Base-by-base conservation (phyloP, 2,888 invertebrate genomes). In the Diadegma fenestrale region DNA sequence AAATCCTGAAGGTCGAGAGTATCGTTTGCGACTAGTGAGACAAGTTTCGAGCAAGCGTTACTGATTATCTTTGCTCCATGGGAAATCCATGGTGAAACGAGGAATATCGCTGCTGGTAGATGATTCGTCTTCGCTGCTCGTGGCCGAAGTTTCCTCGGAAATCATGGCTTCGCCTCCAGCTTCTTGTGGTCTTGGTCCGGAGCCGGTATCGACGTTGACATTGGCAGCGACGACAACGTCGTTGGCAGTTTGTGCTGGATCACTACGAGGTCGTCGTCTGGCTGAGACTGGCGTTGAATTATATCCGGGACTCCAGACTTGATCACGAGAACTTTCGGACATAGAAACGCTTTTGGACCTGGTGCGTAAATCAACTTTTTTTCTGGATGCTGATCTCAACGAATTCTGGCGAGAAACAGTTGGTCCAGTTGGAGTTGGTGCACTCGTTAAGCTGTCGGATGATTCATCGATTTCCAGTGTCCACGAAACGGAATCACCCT, bases 401-500 rank as follows among this genome's bases (percentile, higher is more conserved):
- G 94, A 93, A 86, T 90, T 91, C 72, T 93, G 92, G 19, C 93
- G 87, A 4, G 93, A 91, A 0, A 92, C 91, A 1, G 89, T 43
- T 33, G 64, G 3, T 72, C 82, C 58, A 72, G 88, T 88, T 64
- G 88, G 83, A 30, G 90, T 82, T 26, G 88, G 84, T n/a, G 84
- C 75, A 12, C 82, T 80, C 8, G 71, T 80, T 12, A 88, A n/a
- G 30, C 85, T 87, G 78, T 88, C 87, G 33, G 85, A 88, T 1
- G 88, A 87, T 30, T 92, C 92, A 73, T 96, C 96, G 92, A 98
- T 96, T 92, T 98, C 97, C 43, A 98, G 94, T 22, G 98, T 97
- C 96, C 97, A 98, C 90, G 97, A 97, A 54, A 98, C 97, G 0
- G 97, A 98, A 93, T 97, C 98, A 80, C 96, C 96, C 92, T 98